Conservation (phyloP, 2,888 invertebrate genomes). For the Folsomia candida region DNA sequence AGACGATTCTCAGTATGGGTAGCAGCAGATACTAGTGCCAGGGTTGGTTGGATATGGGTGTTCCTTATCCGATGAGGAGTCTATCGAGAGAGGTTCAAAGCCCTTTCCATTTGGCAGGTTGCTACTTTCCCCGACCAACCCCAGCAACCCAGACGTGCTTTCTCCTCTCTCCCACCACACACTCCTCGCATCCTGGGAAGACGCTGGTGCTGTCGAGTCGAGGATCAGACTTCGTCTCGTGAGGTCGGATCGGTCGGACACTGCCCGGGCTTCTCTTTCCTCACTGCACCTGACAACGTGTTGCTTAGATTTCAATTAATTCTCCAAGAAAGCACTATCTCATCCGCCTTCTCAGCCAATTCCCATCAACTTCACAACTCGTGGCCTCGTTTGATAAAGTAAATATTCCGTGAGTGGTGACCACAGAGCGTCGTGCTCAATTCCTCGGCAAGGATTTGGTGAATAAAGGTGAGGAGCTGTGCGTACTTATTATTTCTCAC, state of each 20-base stretch:
- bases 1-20: no score
- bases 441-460: no score
- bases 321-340: neutral
- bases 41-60: neutral
- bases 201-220: neutral
- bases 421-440: no score
- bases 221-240: constrained; percentile 1
- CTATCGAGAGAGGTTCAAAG: constrained; percentile 31
- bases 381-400: no score
- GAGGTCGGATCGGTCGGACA: neutral
- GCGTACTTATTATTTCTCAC: no score
- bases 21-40: neutral
- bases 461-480: no score
- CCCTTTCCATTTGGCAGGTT: constrained; percentile 17
- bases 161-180: constrained; percentile 20
- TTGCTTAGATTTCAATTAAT: constrained; percentile 12
- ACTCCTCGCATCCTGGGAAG: constrained; percentile 3
- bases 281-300: constrained; percentile 17
- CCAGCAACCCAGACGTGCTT: no score
- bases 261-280: constrained; percentile 2
- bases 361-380: no score
- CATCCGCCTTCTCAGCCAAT: no score
- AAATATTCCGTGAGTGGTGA: no score
- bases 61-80: neutral
- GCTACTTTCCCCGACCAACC: constrained; percentile 11